Evolutionary conservation across 2,113 vertebrate genomes (phyloP).

Genomic region (Sinocyclocheilus anophthalmus): DNA sequence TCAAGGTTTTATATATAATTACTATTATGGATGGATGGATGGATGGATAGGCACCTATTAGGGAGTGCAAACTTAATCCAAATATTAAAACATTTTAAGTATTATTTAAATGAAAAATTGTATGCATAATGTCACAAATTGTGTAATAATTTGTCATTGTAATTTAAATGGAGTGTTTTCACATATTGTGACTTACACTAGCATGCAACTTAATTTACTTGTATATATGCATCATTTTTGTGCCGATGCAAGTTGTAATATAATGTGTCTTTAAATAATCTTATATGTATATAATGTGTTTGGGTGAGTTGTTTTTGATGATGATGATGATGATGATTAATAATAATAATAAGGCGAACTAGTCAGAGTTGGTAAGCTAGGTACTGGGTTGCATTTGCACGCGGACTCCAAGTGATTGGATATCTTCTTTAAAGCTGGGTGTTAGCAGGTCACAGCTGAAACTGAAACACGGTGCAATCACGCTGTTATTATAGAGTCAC

Average conservation of each 20-base stretch:
- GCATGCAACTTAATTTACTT: background rate
- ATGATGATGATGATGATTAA: too few species aligned
- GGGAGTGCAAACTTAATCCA: too few species aligned
- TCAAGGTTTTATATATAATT: too few species aligned
- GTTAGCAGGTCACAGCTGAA: background rate
- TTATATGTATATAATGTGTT: background rate
- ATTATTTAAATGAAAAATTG: background rate
- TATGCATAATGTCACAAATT: background rate
- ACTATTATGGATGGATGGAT: too few species aligned
- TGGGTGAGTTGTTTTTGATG: background rate
- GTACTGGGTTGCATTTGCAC: background rate
- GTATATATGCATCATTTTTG: background rate
- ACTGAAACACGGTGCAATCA: background rate
- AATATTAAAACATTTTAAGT: too few species aligned
- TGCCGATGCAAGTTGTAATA: background rate
- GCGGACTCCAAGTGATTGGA: background rate
- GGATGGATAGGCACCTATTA: too few species aligned
- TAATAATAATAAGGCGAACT: too few species aligned
- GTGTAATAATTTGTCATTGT: background rate
- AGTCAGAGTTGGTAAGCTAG: background rate
- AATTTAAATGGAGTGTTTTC: too few species aligned
- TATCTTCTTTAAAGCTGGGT: background rate
- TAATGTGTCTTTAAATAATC: background rate
- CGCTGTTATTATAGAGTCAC: slow-evolving; percentile 14
- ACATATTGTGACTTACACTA: too few species aligned